Base-by-base conservation (phyloP, 2,797 vertebrate species). In the Siniperca undulata region DNA sequence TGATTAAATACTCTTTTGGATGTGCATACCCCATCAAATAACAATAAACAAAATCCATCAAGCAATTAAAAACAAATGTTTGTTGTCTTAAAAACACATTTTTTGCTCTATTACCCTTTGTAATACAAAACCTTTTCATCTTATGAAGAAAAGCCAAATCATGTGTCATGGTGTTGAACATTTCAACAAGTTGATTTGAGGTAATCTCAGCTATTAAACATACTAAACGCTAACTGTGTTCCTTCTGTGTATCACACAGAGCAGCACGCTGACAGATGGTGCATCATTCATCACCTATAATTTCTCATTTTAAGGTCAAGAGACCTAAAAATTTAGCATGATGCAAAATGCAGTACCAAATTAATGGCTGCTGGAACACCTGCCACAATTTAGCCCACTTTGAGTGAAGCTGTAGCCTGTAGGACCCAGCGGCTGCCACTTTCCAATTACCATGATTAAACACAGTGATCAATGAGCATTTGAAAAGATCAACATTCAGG, bases 361-460 rank as follows among this genome's bases (percentile, higher is more conserved):
- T 82, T 3, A 71, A 77, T 65, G 74, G 13, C 59, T 70, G 52
- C 48, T 56, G 75, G 44, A 84, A 71, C 86, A 91, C 82, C 85
- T 91, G 83, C 77, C 56, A 78, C 59, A 42, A 19, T 81, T 78
- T 30, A 68, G 59, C 16, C 24, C 36, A 16, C 59, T 76, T 70
- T 34, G 52, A 65, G 50, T n/a, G 75, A 61, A 44, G 61, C 70
- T 60, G 55, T 34, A 75, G 71, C 19, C 65, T n/a, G 56, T 75
- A 76, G 80, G 71, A 83, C 78, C 78, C 40, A 62, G 59, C 75
- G 83, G 83, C 81, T 86, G 85, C 71, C 87, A 86, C 70, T 62
- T 80, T 77, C 46, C 82, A 80, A 80, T 89, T 85, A 88, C 62
- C 62, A 38, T 77, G 86, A 91, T 88, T 87, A 82, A 91, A 90